phyloP scores from a whole-genome alignment of 1,140 invertebrate species.

The Papilio polyxenes region DNA sequence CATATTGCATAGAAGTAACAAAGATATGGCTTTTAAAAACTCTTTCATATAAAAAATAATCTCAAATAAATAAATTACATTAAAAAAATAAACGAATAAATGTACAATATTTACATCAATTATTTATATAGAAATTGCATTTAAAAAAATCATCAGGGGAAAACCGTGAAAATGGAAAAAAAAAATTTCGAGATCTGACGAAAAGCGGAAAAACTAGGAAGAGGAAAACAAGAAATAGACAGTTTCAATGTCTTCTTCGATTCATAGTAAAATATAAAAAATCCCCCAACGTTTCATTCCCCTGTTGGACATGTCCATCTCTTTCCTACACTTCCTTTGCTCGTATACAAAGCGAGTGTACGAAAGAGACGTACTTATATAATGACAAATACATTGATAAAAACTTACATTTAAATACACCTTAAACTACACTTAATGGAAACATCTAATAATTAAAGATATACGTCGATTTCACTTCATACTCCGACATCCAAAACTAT shows the following conservation, averaged over 20 bases:
- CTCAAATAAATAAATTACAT: slow-evolving; percentile 77
- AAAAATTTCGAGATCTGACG: slow-evolving; percentile 59
- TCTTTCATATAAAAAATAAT: slow-evolving; percentile 70
- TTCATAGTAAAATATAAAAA: slow-evolving; percentile 80
- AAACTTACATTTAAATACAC: slow-evolving; percentile 72
- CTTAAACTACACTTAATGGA: slow-evolving; percentile 71
- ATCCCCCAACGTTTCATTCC: slow-evolving; percentile 70
- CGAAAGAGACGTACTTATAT: slow-evolving; percentile 57
- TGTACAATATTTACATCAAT: slow-evolving; percentile 80
- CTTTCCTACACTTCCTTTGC: slow-evolving; percentile 48
- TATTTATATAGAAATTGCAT: slow-evolving; percentile 72
- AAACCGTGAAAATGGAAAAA: slow-evolving; percentile 45
- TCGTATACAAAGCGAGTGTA: slow-evolving; percentile 43
- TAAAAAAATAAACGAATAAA: slow-evolving; percentile 67
- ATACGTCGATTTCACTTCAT: slow-evolving; percentile 65
- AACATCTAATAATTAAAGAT: slow-evolving; percentile 70
- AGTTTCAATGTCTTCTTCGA: slow-evolving; percentile 73
- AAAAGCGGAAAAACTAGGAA: slow-evolving; percentile 60
- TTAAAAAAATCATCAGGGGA: slow-evolving; percentile 61
- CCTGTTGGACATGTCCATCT: slow-evolving; percentile 73
- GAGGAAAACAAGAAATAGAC: slow-evolving; percentile 65
- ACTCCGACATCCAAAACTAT: slow-evolving; percentile 45
- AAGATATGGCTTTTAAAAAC: slow-evolving; percentile 73
- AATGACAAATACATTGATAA: slow-evolving; percentile 73
- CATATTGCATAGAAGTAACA: slow-evolving; percentile 66